Evolutionary conservation across 1,140 invertebrate species (phyloP).

Genomic region (Steinernema khuongi): DNA sequence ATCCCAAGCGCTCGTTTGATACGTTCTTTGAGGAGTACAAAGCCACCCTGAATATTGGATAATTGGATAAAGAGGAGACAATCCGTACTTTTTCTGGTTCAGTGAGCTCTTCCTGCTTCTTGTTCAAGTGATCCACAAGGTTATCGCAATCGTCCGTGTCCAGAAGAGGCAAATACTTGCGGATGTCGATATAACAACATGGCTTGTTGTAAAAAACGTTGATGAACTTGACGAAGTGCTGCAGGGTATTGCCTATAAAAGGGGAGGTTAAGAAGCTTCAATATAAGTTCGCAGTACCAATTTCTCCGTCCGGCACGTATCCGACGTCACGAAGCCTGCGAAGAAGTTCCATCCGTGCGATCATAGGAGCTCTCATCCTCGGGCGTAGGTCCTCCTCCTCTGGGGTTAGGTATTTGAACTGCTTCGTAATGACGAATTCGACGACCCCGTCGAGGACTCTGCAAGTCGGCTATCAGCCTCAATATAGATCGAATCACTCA

Average conservation of each 20-base stretch:
- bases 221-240: not conserved
- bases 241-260: not conserved
- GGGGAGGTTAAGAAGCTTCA: not conserved
- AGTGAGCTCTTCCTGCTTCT: not conserved
- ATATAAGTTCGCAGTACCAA: no score
- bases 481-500: not conserved
- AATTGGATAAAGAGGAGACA: not conserved
- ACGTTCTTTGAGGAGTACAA: not conserved
- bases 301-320: no score
- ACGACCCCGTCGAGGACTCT: no score
- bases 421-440: no score
- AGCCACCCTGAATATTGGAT: not conserved
- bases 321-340: no score
- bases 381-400: no score
- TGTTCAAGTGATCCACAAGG: not conserved
- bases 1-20: not conserved
- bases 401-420: no score
- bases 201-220: not conserved
- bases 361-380: no score
- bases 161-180: not conserved
- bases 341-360: no score
- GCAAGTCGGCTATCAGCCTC: not conserved
- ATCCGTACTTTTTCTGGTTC: not conserved
- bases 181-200: not conserved
- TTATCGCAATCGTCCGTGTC: not conserved